These are phyloP conservation scores for Acipenser transmontanus DNA, from an alignment of 2,797 vertebrate species.

Conservation along the genomic window DNA sequence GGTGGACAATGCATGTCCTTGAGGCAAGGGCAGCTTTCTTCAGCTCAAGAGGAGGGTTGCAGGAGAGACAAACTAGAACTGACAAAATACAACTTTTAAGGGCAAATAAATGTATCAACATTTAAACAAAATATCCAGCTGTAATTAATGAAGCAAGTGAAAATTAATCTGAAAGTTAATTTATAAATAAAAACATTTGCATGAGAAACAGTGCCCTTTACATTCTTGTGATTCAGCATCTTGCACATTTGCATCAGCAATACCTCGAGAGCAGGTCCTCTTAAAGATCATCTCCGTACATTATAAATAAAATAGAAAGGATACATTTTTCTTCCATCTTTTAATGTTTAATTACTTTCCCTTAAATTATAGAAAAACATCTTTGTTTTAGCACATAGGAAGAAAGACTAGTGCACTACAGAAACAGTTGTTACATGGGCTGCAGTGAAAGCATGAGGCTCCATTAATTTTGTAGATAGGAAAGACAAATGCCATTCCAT, in stretches of 20 bases:
- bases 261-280: not conserved
- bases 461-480: too few species aligned
- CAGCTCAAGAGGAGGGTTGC: not conserved
- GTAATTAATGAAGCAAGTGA: too few species aligned
- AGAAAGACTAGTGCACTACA: not conserved
- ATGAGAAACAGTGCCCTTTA: slow-evolving; percentile 4
- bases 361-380: not conserved
- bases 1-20: not conserved
- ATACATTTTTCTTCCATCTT: not conserved
- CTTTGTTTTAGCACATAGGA: not conserved
- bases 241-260: not conserved
- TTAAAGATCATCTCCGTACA: slow-evolving; percentile 14
- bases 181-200: not conserved
- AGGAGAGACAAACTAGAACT: not conserved
- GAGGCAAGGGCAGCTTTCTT: not conserved
- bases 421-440: too few species aligned
- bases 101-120: not conserved
- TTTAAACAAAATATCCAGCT: not conserved
- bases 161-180: not conserved
- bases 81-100: not conserved
- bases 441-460: too few species aligned
- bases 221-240: slow-evolving; percentile 8
- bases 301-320: slow-evolving; percentile 9
- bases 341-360: not conserved
- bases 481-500: too few species aligned